Base-by-base conservation (phyloP, 2,888 invertebrate species). In the Hypolimnas misippus region DNA sequence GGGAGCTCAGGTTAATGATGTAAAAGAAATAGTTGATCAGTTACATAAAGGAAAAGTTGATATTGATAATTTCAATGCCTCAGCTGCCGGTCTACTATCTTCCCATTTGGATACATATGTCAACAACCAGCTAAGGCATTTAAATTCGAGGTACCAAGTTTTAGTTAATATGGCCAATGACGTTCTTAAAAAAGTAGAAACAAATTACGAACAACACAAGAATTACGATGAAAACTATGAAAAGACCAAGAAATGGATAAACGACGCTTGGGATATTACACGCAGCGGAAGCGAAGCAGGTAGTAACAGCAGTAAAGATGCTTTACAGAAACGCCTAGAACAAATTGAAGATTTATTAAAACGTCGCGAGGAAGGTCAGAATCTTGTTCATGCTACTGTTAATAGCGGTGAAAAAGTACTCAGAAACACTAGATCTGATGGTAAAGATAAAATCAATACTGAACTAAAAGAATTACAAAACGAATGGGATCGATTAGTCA, bases 351-450 rank as follows among this genome's bases (percentile, higher is more conserved):
- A 96, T 67, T 87, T 98, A 8, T 90, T 97, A 12, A 94, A 94
- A 72, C 95, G 95, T 78, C 95, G 97, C 29, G 98, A 98, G 81
- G 95, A 96, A 81, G 98, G 97, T 0, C 97, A 98, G 76, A 96
- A 95, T 76, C 84, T 98, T 17, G 95, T 98, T 0, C 97, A 98
- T 72, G 93, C 96, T 0, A 97, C 98, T 0, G 95, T 98, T 0
- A 97, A 97, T 76, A 96, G 96, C 76, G 98, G 98, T 7, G 98
- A 98, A 77, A 98, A 98, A 83, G 97, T 97, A 0, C 90, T 97
- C 25, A 93, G 97, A 57, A 97, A 96, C 68, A 98, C 98, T 0
- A 93, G 97, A 63, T 97, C 97, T 0, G 97, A 97, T 76, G 98
- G 98, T 0, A 94, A 96, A 57, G 98, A 98, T 77, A 94, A 94